Evolutionary conservation across 2,888 invertebrate species (phyloP).

Genomic region (Apamea sordens): DNA sequence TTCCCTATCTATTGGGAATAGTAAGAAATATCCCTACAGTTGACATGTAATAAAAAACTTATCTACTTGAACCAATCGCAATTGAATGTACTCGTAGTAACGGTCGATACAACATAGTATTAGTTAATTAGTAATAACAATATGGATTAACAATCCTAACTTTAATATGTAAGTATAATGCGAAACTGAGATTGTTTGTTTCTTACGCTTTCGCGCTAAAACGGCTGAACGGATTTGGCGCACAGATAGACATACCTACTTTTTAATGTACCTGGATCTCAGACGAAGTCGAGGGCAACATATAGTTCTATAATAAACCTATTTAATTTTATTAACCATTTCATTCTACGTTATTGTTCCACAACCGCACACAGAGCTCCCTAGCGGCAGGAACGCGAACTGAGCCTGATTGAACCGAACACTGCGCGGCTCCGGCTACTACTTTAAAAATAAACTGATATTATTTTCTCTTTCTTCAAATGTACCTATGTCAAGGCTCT

Average conservation of each 20-base stretch:
- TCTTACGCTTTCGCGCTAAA: neutral
- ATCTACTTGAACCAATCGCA: neutral
- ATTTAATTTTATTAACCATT: neutral
- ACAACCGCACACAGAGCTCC: neutral
- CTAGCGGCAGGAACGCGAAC: neutral
- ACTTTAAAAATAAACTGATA: neutral
- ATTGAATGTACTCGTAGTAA: neutral
- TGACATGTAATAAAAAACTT: neutral
- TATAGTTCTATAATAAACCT: neutral
- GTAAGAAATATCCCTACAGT: neutral
- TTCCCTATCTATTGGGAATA: too few species aligned
- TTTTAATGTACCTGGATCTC: neutral
- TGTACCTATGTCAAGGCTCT: neutral
- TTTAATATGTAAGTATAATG: neutral
- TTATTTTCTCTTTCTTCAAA: neutral
- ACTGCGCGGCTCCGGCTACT: neutral
- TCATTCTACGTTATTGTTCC: constrained; percentile 16
- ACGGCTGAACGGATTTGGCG: neutral
- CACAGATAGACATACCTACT: neutral
- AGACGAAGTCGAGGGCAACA: neutral
- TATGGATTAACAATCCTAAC: neutral
- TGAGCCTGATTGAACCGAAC: constrained; percentile 5
- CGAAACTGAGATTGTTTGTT: neutral
- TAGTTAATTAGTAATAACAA: neutral
- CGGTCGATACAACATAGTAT: neutral